Percentiles rank a stretch among this genome's conserved stretches.
These are phyloP conservation scores for Lemur catta DNA, from an alignment of 2,797 vertebrate species.

Conservation along the genomic window DNA sequence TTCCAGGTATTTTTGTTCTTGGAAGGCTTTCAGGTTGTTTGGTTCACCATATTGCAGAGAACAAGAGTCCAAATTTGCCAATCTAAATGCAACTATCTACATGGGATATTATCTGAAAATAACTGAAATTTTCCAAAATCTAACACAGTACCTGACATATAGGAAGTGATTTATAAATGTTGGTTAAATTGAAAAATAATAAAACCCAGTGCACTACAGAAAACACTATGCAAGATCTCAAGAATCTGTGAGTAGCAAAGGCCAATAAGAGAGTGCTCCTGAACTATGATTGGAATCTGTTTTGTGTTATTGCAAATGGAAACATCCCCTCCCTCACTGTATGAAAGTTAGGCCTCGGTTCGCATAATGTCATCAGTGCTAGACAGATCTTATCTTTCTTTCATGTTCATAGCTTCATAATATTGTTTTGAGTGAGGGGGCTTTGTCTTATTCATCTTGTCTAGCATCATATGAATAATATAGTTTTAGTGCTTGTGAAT, in stretches of 20 bases:
- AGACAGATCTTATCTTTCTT: background rate
- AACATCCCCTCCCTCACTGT: background rate
- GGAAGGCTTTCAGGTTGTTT: background rate
- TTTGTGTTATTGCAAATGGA: background rate
- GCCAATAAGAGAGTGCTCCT: background rate
- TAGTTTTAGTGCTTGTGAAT: background rate
- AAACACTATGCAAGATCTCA: background rate
- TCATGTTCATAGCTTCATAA: background rate
- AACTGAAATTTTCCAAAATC: background rate
- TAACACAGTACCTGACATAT: background rate
- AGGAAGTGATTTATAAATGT: background rate
- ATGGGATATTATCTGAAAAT: background rate
- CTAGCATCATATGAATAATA: background rate
- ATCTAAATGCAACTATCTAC: background rate
- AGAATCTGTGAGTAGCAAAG: background rate
- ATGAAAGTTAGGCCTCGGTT: background rate
- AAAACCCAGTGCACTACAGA: background rate
- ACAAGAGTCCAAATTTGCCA: background rate
- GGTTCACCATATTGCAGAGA: background rate
- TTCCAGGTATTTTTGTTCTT: background rate
- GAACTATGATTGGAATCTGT: background rate
- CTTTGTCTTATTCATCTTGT: background rate
- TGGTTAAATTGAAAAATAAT: background rate
- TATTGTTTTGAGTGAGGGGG: background rate
- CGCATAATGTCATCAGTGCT: background rate